Conservation (phyloP, 1,140 invertebrate species). For the Nylanderia fulva region DNA sequence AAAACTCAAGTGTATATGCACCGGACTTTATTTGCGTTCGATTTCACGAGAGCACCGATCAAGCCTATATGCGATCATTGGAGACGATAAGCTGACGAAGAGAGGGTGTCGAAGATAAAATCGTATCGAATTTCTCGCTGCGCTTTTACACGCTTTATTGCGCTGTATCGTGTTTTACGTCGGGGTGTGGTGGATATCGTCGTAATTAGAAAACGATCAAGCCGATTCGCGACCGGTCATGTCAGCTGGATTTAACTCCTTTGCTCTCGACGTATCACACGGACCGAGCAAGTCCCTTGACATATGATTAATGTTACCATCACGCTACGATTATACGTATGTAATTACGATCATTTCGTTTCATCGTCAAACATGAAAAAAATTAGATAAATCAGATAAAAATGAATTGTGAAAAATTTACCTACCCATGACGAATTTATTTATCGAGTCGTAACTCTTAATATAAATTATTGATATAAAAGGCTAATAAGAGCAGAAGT, state of each 20-base stretch:
- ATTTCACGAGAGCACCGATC: slow-evolving; percentile 39
- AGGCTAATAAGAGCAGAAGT: no score
- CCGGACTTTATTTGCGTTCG: slow-evolving; percentile 30
- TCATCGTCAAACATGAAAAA: background rate
- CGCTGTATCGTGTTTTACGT: slow-evolving; percentile 33
- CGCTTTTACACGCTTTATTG: slow-evolving; percentile 55
- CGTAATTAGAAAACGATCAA: slow-evolving; percentile 56
- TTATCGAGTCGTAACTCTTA: background rate
- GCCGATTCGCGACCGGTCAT: background rate
- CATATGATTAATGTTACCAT: background rate
- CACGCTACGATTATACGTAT: background rate
- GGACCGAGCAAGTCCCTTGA: background rate
- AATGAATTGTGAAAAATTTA: background rate
- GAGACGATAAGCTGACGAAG: slow-evolving; percentile 33
- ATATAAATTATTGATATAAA: background rate
- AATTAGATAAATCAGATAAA: background rate
- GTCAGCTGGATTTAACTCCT: slow-evolving; percentile 1
- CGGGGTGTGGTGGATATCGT: background rate
- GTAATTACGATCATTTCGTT: background rate
- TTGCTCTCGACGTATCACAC: background rate
- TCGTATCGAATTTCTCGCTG: slow-evolving; percentile 54
- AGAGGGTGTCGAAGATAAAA: slow-evolving; percentile 41
- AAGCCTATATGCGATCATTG: slow-evolving; percentile 11
- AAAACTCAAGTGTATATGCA: background rate
- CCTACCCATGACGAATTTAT: background rate